A percentile compares a stretch with the other conserved stretches of the same genome.
These are phyloP conservation scores for Callitettix versicolor DNA, from an alignment of 1,140 invertebrate genomes.

Conservation along the genomic window DNA sequence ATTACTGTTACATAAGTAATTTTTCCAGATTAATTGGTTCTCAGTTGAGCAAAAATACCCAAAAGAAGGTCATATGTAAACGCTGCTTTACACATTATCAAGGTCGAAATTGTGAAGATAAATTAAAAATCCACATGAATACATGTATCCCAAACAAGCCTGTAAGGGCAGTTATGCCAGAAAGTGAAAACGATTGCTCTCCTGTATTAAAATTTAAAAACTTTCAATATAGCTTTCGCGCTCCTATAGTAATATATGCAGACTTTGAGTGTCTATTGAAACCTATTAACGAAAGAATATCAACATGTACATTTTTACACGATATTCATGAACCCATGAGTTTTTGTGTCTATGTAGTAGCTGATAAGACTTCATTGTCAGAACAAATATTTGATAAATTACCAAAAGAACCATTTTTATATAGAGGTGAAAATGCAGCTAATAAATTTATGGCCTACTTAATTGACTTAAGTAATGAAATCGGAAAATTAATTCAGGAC, in stretches of 20 bases:
- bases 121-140: constrained; percentile 1
- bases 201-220: constrained; percentile 11
- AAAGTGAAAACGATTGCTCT: background rate
- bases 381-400: constrained; percentile 2
- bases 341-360: constrained; percentile 10
- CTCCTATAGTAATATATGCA: constrained; percentile 9
- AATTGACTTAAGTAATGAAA: background rate
- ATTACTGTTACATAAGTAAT: constrained; percentile 11
- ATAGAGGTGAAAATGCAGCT: constrained; percentile 4
- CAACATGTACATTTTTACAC: background rate
- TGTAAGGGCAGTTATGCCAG: background rate
- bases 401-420: constrained; percentile 6
- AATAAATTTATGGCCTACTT: constrained; percentile 7
- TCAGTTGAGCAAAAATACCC: constrained; percentile 1
- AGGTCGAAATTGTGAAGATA: background rate
- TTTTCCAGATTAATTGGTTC: background rate
- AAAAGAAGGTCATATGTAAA: constrained; percentile 4
- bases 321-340: constrained; percentile 10
- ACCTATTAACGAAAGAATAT: background rate
- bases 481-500: background rate
- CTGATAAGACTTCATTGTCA: background rate
- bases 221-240: background rate
- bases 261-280: constrained; percentile 13
- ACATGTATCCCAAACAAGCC: constrained; percentile 3
- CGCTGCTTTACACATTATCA: constrained; percentile 11